Base-by-base conservation (phyloP, 2,113 vertebrate species). In the Pithys albifrons region DNA sequence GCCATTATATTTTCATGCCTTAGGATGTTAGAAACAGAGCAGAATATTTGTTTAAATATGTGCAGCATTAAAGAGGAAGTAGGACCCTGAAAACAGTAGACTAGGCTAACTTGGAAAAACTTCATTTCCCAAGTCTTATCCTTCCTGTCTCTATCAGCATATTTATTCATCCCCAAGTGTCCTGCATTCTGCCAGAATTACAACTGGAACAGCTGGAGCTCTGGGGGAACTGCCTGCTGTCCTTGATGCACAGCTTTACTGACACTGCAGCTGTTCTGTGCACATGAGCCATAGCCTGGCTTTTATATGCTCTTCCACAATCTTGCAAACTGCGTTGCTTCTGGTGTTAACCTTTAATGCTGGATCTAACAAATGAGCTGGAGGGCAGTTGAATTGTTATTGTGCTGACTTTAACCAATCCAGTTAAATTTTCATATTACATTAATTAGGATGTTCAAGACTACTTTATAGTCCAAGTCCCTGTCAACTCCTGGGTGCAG, bases 261-360 rank as follows among this genome's bases (percentile, higher is more conserved):
- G 76, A 64, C 31, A 3, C 22, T 14, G 39, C 2, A 2, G 61
- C 69, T 57, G 46, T n/a, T 79, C 25, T 27, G 12, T 27, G 55
- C 74, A 7, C 7, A 2, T 1, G 3, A 62, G 43, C 59, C 43
- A 28, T 10, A 52, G 61, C 13, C 57, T 55, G 35, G 49, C 19
- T 61, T 52, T 37, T 27, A 28, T 0, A 8, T 0, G 2, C 31
- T 25, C 19, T 65, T 85, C 39, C 28, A 25, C 0, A 0, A n/a
- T 77, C 19, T 48, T 46, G 70, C 33, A 52, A 41, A 33, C 52
- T 41, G 41, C 6, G 2, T 81, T 57, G 17, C 43, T 62, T 78
- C 73, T 71, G 48, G 10, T 82, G 31, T 71, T 89, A 62, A 64
- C 33, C 33, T 78, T 75, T 74, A 91, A 15, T 59, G 29, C 7